phyloP scores from a whole-genome alignment of 2,888 invertebrate genomes.

The Catocala sponsa region DNA sequence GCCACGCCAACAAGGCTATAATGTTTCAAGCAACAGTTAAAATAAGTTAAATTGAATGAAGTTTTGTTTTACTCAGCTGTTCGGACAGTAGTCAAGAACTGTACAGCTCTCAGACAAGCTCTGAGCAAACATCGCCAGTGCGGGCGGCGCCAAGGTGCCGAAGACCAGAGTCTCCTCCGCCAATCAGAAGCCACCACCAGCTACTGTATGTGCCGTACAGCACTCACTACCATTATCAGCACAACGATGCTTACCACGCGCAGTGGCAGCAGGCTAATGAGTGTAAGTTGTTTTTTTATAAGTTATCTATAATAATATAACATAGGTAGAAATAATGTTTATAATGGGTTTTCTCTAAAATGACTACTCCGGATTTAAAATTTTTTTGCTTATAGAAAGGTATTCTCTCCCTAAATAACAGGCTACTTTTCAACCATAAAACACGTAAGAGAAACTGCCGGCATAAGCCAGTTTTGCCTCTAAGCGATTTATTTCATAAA shows the following conservation, averaged over 20 bases:
- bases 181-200: constrained; percentile 90
- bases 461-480: no score
- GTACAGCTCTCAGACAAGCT: constrained; percentile 82
- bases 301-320: no score
- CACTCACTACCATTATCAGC: constrained; percentile 78
- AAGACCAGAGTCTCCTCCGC: constrained; percentile 91
- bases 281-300: constrained; percentile 62
- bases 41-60: background rate
- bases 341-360: no score
- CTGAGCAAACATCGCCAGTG: constrained; percentile 82
- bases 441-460: no score
- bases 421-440: no score
- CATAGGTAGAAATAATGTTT: no score
- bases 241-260: constrained; percentile 65
- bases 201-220: constrained; percentile 91
- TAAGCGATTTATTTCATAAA: no score
- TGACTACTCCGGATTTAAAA: no score
- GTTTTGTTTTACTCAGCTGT: constrained; percentile 59
- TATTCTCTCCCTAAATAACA: no score
- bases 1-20: no score
- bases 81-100: constrained; percentile 83
- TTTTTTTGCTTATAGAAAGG: no score
- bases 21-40: no score
- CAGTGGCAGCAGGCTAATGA: constrained; percentile 73
- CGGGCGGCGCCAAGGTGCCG: constrained; percentile 73